A percentile compares a stretch with the other conserved stretches of the same genome.
These are phyloP conservation scores for Neocrepidodera transversa DNA, from an alignment of 2,888 invertebrate species.

Conservation along the genomic window DNA sequence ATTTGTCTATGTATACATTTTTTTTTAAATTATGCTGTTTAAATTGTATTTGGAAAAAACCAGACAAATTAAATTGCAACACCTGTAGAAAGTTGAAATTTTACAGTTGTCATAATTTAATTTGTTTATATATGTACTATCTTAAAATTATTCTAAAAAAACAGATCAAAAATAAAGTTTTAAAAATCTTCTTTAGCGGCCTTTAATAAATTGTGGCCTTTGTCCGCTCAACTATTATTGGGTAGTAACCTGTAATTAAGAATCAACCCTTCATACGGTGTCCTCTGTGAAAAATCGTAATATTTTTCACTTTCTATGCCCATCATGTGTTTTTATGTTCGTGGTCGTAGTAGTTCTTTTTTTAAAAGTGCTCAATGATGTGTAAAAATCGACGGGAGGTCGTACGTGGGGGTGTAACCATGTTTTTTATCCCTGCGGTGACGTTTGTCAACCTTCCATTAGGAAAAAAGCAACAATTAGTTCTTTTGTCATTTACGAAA, in stretches of 20 bases:
- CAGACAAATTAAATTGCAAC: too few relatives aligned
- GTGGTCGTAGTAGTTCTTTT: constrained; percentile 1
- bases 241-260: constrained; percentile 27
- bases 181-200: too few relatives aligned
- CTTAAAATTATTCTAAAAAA: too few relatives aligned
- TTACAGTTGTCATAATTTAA: too few relatives aligned
- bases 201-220: background rate
- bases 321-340: constrained; percentile 11
- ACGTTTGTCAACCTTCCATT: constrained; percentile 18
- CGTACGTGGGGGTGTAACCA: constrained; percentile 15
- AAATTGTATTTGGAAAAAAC: too few relatives aligned
- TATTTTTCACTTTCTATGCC: constrained; percentile 17
- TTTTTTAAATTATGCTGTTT: too few relatives aligned
- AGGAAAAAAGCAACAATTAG: background rate
- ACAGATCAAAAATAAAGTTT: too few relatives aligned
- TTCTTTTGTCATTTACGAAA: background rate
- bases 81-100: too few relatives aligned
- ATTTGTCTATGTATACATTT: too few relatives aligned
- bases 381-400: constrained; percentile 20
- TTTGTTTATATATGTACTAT: too few relatives aligned
- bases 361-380: constrained; percentile 30
- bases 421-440: constrained; percentile 17
- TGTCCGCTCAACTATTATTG: background rate
- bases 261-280: constrained; percentile 18
- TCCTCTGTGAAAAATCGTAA: constrained; percentile 27